Conservation (phyloP, 2,797 vertebrate species). For the Mormyrops boulengeri region DNA sequence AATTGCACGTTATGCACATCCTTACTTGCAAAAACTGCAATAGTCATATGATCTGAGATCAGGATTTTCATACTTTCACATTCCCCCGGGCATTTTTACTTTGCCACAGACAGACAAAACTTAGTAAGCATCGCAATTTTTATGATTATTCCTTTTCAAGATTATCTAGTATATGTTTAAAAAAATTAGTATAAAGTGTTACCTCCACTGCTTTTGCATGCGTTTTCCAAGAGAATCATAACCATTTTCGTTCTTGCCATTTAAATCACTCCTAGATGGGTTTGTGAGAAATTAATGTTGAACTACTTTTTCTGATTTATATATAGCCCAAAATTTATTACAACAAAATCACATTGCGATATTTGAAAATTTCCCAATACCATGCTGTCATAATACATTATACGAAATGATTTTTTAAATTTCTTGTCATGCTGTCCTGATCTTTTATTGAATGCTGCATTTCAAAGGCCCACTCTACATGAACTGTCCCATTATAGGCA, state of each 20-base stretch:
- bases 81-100: not conserved
- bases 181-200: not conserved
- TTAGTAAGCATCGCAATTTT: not conserved
- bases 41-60: not conserved
- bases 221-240: not conserved
- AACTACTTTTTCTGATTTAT: not conserved
- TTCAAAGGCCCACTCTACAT: not conserved
- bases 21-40: not conserved
- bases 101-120: not conserved
- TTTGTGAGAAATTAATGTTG: not conserved
- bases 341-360: not conserved
- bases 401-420: not conserved
- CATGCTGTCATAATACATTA: not conserved
- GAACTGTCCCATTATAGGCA: not conserved
- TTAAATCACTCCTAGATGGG: not conserved
- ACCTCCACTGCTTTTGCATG: not conserved
- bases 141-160: not conserved
- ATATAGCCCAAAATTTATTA: not conserved
- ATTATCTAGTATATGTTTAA: not conserved
- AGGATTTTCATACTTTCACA: not conserved
- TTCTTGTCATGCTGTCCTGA: not conserved
- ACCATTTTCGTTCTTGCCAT: not conserved
- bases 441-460: not conserved
- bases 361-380: not conserved
- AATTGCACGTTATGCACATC: not conserved